Evolutionary conservation across 2,888 invertebrate species (phyloP), one percentile per base, ranked within the genome.

Genomic region (Troides helena): DNA sequence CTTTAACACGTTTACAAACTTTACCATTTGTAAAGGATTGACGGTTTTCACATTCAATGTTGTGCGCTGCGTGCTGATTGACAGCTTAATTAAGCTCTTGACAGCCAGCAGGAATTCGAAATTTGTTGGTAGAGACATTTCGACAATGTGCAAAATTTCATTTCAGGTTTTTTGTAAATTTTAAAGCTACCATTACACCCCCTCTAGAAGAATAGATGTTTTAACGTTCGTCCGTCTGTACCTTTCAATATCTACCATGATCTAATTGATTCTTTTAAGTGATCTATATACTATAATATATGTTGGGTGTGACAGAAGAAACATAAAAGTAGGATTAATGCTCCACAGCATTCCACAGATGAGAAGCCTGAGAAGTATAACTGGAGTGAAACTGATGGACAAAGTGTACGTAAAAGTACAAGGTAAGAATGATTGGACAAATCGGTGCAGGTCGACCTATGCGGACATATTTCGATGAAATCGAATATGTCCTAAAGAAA

Each of bases 1-100:
- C 53, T 53, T 53, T 53, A 14, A 46, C 14, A 46, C 18, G 50
- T 21, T 57, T 21, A 57, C 57, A 58, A 8, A 21, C 2, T 53
- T 53, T 14, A 58, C 23, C 0, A 58, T 58, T 58, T 58, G 57
- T 23, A 58, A 23, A 23, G 57, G 21, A 58, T 58, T n/a, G 21
- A 12, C 30, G n/a, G 60, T 60, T 43, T 12, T 62, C 57, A 43
- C 25, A 53, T 53, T 62, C 56, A 36, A 39, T 18, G 57, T 43
- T 39, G 18, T 39, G 57, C 57, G 56, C 62, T 56, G 62, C 62
- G 62, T 18, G 7, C 14, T 67, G 67, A 67, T 56, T 57, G 67
- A 67, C 67, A 43, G 67, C 67, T 67, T 67, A 67, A 67, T 67
- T 67, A 67, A 67, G 57, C 39, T 62, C 43, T 62, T 30, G 67